phyloP scores from a whole-genome alignment of 2,797 vertebrate genomes.

The Leontopithecus rosalia region DNA sequence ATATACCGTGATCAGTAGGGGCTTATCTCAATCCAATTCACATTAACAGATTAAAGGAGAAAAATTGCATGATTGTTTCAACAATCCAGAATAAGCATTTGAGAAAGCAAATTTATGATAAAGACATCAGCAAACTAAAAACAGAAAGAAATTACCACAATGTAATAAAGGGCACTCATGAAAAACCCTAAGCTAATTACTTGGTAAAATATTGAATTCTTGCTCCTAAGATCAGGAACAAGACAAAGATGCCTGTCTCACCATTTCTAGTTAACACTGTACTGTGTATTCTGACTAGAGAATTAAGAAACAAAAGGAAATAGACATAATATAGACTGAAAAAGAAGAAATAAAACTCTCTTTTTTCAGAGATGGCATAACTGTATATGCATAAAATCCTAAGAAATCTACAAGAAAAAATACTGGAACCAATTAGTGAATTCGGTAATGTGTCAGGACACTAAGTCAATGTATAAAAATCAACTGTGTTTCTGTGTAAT shows the following conservation, averaged over 20 bases:
- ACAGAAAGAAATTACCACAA: background rate
- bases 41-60: background rate
- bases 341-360: background rate
- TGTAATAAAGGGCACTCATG: background rate
- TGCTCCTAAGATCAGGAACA: background rate
- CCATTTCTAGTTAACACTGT: background rate
- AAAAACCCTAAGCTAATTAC: background rate
- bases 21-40: background rate
- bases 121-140: background rate
- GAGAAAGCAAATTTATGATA: background rate
- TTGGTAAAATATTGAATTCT: background rate
- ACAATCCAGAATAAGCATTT: background rate
- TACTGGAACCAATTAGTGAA: background rate
- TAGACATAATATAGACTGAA: background rate
- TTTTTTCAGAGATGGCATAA: conserved; percentile 24
- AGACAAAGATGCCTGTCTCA: background rate
- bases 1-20: background rate
- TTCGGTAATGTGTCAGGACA: background rate
- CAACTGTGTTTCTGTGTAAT: background rate
- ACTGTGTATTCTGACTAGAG: background rate
- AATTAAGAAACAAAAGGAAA: background rate
- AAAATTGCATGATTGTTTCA: background rate
- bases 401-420: background rate
- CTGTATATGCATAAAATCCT: background rate
- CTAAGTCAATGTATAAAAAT: background rate